Conservation (phyloP, 2,113 vertebrate genomes). For the Irena cyanogastra region DNA sequence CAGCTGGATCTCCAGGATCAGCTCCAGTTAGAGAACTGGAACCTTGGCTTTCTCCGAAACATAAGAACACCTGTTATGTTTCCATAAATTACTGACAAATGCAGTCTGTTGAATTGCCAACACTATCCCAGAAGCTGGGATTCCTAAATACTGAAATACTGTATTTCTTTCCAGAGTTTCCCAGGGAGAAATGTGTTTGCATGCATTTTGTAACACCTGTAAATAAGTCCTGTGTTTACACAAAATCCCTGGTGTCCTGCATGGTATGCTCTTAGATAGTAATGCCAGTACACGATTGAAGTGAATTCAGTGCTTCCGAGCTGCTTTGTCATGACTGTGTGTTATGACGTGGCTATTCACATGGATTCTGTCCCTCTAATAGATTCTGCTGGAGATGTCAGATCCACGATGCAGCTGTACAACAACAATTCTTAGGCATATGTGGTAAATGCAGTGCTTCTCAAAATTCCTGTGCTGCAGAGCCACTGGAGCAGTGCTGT, state of each 20-base stretch:
- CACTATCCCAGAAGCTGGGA: background rate
- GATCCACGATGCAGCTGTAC: background rate
- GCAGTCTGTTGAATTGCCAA: background rate
- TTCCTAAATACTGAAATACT: background rate
- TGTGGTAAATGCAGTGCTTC: background rate
- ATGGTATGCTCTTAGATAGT: background rate
- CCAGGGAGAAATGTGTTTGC: background rate
- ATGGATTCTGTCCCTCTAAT: background rate
- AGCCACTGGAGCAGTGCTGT: background rate
- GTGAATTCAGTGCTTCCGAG: background rate
- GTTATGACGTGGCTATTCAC: background rate
- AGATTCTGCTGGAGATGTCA: background rate
- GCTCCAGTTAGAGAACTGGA: background rate
- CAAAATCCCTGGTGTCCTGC: background rate
- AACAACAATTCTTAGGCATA: background rate
- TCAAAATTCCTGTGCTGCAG: background rate
- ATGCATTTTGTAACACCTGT: background rate
- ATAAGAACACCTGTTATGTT: background rate
- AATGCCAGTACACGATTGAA: accelerated
- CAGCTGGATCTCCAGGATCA: background rate
- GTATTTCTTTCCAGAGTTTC: background rate
- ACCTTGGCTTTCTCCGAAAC: background rate
- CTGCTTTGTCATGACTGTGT: background rate
- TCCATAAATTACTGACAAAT: background rate
- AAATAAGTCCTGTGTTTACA: background rate